Base-by-base conservation (phyloP, 2,888 invertebrate species). In the Apodemia duryi region DNA sequence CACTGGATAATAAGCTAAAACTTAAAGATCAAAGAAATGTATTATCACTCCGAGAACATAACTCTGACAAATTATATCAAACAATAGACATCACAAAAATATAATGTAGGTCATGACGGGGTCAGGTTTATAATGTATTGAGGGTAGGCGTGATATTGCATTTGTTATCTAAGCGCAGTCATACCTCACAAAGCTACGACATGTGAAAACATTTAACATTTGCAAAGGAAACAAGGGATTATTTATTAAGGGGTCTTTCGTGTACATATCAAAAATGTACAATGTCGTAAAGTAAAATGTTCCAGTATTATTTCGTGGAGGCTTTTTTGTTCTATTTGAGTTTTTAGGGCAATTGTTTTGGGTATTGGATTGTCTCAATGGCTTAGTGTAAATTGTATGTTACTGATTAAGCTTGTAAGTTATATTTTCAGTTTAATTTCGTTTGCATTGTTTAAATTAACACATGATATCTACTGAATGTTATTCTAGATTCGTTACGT, bases 81-180 rank as follows among this genome's bases (percentile, higher is more conserved):
- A 54, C 54, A 54, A 54, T 54, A 54, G 54, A 54, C 5, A 29
- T 54, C 28, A 54, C 29, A 54, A 54, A 54, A 54, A 54, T 54
- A 54, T 54, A 28, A 54, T 54, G 54, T 54, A 54, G 54, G 54
- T 54, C 54, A 54, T 54, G 54, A 54, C 54, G 54, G 32, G 54
- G 54, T 54, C 54, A 54, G 54, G 54, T 54, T 54, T 54, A 54
- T 54, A 54, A 54, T 54, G 54, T 29, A 54, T 54, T 54, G 54
- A 54, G 54, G 54, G 54, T 54, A 54, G 54, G 29, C 54, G 54
- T 54, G 54, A 54, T 54, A 54, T 11, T 29, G 54, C 54, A 54
- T 54, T 28, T 29, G 54, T 54, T 54, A 29, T 54, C 54, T 54
- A 54, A 54, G 54, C 29, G 28, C 28, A 54, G 54, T 4, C 29